These are phyloP conservation scores for Tiphia femorata DNA, from an alignment of 2,888 invertebrate genomes.

Conservation along the genomic window DNA sequence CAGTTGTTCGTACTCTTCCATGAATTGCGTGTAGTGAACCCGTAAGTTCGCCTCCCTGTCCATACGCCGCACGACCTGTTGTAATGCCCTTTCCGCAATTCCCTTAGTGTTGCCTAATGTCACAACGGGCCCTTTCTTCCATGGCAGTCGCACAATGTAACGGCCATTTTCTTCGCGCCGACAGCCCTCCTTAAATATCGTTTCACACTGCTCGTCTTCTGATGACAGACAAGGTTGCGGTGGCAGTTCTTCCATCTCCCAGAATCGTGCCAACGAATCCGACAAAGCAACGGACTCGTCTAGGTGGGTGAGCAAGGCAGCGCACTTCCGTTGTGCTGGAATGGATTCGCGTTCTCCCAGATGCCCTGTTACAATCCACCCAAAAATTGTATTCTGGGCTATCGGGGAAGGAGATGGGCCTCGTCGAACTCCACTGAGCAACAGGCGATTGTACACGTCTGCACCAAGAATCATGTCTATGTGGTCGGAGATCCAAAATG, in stretches of 20 bases:
- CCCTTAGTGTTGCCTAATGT: background rate
- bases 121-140: no score
- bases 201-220: background rate
- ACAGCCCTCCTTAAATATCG: background rate
- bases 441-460: background rate
- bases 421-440: background rate
- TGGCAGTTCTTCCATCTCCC: background rate
- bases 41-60: background rate
- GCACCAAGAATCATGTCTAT: background rate
- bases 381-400: background rate
- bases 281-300: no score
- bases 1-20: background rate
- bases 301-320: no score
- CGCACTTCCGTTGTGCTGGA: no score
- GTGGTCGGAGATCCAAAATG: background rate
- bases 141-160: background rate
- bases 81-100: background rate
- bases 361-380: background rate
- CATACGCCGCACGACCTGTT: background rate
- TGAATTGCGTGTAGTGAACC: background rate
- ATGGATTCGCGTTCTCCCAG: no score
- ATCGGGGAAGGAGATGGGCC: background rate
- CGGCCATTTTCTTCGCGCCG: background rate
- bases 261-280: background rate
- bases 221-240: background rate